Evolutionary conservation across 1,140 invertebrate genomes (phyloP), one percentile per base, ranked within the genome.

Genomic region (Drosophila aff.): DNA sequence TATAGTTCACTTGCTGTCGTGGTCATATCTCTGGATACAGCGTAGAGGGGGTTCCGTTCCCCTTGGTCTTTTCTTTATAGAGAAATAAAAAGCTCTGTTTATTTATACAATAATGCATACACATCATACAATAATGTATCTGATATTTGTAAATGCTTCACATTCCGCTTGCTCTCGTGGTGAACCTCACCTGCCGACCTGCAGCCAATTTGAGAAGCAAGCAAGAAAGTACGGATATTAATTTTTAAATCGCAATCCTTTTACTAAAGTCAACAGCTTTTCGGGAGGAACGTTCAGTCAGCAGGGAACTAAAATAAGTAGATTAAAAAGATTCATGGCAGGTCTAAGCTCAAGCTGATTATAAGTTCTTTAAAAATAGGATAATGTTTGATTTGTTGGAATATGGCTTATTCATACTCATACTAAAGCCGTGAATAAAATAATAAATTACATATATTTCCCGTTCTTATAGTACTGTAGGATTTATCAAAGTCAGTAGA

Each of bases 21-120:
- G 52, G 23, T 43, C 23, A 65, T 76, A 38, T 64, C 73, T 79
- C 13, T 66, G 63, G 63, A 66, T 77, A 59, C 68, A 77, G 36
- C 43, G 49, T 10, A 18, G 13, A 16, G 28, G 9, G 41, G 21
- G 21, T 1, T 36, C 4, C 4, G 18, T 36, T 55, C 28, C 66
- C 28, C 64, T 67, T 18, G 33, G 43, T 47, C 43, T 58, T 43
- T 57, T 71, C 36, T 71, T 71, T 72, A 72, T 41, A 49, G 16
- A 68, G 26, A 72, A 76, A 57, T 61, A 72, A 82, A 84, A 59
- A 65, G 26, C 55, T 57, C 58, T 61, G 77, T 79, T 79, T 79
- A 79, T 79, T 79, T 79, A 79, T 80, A 80, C 46, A 80, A 80
- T 58, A 85, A 73, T 81, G 82, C 81, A 83, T 67, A 79, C 81